A percentile compares a stretch with the other conserved stretches of the same genome.
Conservation (phyloP, 1,140 invertebrate genomes). For the Ectropis grisescens region DNA sequence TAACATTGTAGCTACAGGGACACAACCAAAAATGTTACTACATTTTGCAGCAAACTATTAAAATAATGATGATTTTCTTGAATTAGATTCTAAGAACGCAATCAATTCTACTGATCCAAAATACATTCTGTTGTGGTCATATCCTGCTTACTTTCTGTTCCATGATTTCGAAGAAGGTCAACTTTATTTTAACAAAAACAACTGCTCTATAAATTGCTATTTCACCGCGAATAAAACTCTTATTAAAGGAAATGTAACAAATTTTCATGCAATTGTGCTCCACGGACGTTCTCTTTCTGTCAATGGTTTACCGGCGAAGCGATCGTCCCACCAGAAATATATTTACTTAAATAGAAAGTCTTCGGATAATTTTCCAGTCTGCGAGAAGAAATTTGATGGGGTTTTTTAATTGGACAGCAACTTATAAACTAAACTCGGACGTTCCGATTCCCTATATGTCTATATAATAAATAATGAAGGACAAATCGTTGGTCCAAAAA, state of each 20-base stretch:
- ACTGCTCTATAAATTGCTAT: constrained; percentile 48
- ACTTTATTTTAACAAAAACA: constrained; percentile 35
- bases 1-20: no score
- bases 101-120: constrained; percentile 30
- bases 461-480: constrained; percentile 40
- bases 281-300: constrained; percentile 40
- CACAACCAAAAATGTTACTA: no score
- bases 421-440: constrained; percentile 72
- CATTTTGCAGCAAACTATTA: no score
- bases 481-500: constrained; percentile 42
- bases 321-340: constrained; percentile 57
- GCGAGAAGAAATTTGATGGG: constrained; percentile 29
- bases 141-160: constrained; percentile 28
- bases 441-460: constrained; percentile 62
- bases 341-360: constrained; percentile 69
- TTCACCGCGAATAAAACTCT: constrained; percentile 34
- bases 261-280: constrained; percentile 59
- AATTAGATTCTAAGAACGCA: no score
- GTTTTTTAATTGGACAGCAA: constrained; percentile 75
- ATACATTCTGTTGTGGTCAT: constrained; percentile 42
- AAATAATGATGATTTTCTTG: no score
- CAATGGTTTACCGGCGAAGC: constrained; percentile 32
- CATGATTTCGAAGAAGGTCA: constrained; percentile 30
- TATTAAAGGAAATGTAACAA: constrained; percentile 35
- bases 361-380: constrained; percentile 51